Evolutionary conservation across 2,113 vertebrate species (phyloP).

Genomic region (Rhinoderma darwinii): DNA sequence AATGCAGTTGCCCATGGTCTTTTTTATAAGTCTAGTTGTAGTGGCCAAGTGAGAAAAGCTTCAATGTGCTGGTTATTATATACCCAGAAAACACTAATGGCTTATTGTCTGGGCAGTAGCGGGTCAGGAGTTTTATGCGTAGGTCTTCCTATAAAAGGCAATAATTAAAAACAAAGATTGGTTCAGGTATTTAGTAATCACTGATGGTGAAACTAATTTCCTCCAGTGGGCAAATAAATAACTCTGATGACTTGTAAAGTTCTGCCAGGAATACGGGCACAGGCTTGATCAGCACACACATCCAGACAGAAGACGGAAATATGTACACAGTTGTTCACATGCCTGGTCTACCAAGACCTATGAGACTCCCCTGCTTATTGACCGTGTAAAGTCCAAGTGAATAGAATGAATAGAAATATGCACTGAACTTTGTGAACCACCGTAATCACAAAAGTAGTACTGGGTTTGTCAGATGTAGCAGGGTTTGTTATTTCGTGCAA

Average conservation of each 20-base stretch:
- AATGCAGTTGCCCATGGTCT: slow-evolving; percentile 1
- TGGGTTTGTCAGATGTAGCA: not conserved
- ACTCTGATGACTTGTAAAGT: slow-evolving; percentile 41
- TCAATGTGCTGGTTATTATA: slow-evolving; percentile 2
- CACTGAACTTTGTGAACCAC: not conserved
- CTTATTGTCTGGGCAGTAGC: slow-evolving; percentile 27
- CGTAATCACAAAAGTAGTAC: not conserved
- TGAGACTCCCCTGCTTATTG: not conserved
- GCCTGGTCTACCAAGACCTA: not conserved
- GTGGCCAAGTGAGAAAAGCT: not conserved
- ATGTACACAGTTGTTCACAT: not conserved
- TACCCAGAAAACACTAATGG: slow-evolving; percentile 14
- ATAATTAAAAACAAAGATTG: slow-evolving; percentile 2
- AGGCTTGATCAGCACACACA: slow-evolving; percentile 12
- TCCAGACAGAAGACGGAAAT: not conserved
- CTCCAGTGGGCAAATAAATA: slow-evolving; percentile 53
- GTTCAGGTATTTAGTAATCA: slow-evolving; percentile 45
- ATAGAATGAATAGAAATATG: not conserved
- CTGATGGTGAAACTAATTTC: slow-evolving; percentile 53
- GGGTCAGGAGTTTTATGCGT: slow-evolving; percentile 38
- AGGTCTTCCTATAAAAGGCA: slow-evolving; percentile 32
- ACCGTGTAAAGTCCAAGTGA: not conserved
- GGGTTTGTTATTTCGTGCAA: too few species aligned
- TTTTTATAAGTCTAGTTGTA: not conserved
- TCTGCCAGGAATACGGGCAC: slow-evolving; percentile 12